Conservation (phyloP, 2,888 invertebrate genomes). For the Conus canariensis region DNA sequence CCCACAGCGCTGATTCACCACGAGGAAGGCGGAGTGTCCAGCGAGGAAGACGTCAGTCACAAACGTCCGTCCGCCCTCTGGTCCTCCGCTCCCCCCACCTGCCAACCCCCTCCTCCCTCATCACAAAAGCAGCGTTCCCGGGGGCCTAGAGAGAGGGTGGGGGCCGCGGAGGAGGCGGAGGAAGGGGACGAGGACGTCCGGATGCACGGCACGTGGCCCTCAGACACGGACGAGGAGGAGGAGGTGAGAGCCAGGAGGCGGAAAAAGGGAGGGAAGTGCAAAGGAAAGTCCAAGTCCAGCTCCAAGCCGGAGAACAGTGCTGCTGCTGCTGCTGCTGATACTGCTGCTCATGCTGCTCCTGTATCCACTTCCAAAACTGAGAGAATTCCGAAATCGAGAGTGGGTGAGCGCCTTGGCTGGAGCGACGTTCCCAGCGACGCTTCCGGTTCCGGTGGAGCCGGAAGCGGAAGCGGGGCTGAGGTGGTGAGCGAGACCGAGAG, state of each 20-base stretch:
- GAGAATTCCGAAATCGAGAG: too few species aligned
- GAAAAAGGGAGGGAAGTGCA: slow-evolving; percentile 42
- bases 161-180: not conserved
- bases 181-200: slow-evolving; percentile 35
- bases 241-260: slow-evolving; percentile 32
- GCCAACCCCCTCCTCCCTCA: not conserved
- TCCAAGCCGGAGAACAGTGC: not conserved
- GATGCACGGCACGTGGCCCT: slow-evolving; percentile 43
- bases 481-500: slow-evolving; percentile 44
- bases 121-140: not conserved
- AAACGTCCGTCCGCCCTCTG: not conserved
- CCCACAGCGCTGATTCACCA: not conserved
- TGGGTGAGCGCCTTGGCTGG: too few species aligned
- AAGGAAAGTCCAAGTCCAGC: not conserved
- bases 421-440: too few species aligned
- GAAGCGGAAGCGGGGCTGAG: not conserved
- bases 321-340: not conserved
- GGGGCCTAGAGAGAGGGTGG: not conserved
- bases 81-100: not conserved
- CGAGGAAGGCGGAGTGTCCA: not conserved
- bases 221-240: slow-evolving; percentile 49
- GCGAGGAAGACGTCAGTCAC: not conserved
- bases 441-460: not conserved
- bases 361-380: too few species aligned
- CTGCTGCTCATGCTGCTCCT: not conserved